phyloP scores from a whole-genome alignment of 2,888 invertebrate species.

The Malthinus seriepunctatus region DNA sequence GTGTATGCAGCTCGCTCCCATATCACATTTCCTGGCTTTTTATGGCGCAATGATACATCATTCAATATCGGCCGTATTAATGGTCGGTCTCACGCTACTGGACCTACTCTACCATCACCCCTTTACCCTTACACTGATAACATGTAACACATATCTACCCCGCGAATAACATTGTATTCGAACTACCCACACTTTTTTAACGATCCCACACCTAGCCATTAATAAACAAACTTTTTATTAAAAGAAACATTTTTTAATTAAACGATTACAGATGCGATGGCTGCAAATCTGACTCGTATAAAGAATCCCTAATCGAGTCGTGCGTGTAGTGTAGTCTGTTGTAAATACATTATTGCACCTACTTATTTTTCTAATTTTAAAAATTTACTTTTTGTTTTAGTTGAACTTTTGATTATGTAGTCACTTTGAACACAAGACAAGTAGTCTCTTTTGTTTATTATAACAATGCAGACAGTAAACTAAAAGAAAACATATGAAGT shows the following conservation, averaged over 20 bases:
- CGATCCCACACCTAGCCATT: conserved; percentile 22
- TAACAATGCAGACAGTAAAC: conserved; percentile 37
- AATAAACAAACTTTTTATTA: too few species aligned
- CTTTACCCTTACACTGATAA: conserved; percentile 24
- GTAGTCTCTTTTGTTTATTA: conserved; percentile 22
- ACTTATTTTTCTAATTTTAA: too few species aligned
- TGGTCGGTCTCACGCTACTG: conserved; percentile 43
- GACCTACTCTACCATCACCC: conserved; percentile 25
- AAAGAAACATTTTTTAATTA: too few species aligned
- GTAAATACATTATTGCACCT: too few species aligned
- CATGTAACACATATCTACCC: conserved; percentile 16
- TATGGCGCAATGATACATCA: conserved; percentile 58
- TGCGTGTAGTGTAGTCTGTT: too few species aligned
- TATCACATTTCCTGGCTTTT: conserved; percentile 59
- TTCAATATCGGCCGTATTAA: conserved; percentile 57
- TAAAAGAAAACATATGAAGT: conserved; percentile 39
- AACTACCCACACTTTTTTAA: conserved; percentile 27
- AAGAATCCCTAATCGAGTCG: too few species aligned
- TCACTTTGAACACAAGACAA: conserved; percentile 12
- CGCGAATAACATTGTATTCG: conserved; percentile 24
- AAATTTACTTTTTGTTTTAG: too few species aligned
- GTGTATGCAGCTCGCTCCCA: conserved; percentile 52
- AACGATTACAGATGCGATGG: too few species aligned
- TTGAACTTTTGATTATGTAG: conserved; percentile 10
- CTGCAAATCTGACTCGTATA: too few species aligned